Conservation (phyloP, 2,888 invertebrate genomes). For the Sylvicola cinctus region DNA sequence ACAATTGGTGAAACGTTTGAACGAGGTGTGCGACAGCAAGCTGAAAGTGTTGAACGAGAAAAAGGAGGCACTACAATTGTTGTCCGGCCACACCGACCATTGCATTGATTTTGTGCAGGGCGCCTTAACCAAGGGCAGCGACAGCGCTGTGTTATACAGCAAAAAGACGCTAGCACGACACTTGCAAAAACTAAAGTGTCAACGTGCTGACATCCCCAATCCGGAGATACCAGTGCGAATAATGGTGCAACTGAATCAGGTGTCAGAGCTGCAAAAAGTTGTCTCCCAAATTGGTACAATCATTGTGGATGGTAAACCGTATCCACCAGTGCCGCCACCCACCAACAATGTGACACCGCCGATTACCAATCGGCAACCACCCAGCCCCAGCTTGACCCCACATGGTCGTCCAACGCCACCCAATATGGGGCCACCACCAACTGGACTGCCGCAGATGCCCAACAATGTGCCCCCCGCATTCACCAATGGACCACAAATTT, state of each 20-base stretch:
- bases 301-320: slow-evolving; percentile 65
- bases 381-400: not conserved
- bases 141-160: slow-evolving; percentile 64
- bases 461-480: slow-evolving; percentile 14
- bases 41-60: slow-evolving; percentile 66
- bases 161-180: slow-evolving; percentile 57
- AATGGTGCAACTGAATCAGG: slow-evolving; percentile 56
- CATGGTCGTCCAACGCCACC: slow-evolving; percentile 12
- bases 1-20: slow-evolving; percentile 57
- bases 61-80: slow-evolving; percentile 58
- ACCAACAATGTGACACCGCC: not conserved
- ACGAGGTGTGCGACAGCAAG: slow-evolving; percentile 53
- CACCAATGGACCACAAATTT: slow-evolving; percentile 23
- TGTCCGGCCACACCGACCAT: slow-evolving; percentile 72
- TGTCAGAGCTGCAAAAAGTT: slow-evolving; percentile 59
- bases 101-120: slow-evolving; percentile 66
- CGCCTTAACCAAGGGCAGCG: slow-evolving; percentile 59
- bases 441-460: slow-evolving; percentile 20
- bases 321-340: slow-evolving; percentile 32
- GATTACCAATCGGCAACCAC: slow-evolving; percentile 2
- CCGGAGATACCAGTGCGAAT: slow-evolving; percentile 75
- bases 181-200: slow-evolving; percentile 60
- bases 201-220: slow-evolving; percentile 72
- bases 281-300: slow-evolving; percentile 59
- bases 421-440: slow-evolving; percentile 22